Evolutionary conservation across 2,888 invertebrate species (phyloP).

Genomic region (Euzophera pinguis): DNA sequence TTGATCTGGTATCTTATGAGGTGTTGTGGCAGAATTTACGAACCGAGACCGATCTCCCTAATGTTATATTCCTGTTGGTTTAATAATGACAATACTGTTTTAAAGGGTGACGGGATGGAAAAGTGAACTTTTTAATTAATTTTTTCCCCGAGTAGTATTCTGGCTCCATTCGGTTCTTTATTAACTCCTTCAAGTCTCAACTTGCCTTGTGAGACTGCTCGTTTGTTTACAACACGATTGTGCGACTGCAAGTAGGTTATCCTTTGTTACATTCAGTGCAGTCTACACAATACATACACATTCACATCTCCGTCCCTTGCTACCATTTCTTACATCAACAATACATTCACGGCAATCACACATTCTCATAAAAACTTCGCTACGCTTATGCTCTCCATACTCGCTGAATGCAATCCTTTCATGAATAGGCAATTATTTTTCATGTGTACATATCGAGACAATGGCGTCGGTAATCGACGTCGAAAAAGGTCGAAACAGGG

Average conservation of each 20-base stretch:
- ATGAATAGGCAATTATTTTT: conserved; percentile 7
- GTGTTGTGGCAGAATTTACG: too few relatives aligned
- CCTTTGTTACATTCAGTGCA: conserved; percentile 7
- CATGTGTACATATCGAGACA: conserved; percentile 3
- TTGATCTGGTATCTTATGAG: too few relatives aligned
- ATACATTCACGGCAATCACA: conserved; percentile 6
- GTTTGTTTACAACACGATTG: conserved; percentile 6
- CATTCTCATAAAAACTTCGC: conserved; percentile 9
- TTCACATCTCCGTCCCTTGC: not conserved
- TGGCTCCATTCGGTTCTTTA: not conserved
- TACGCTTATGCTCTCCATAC: conserved; percentile 3
- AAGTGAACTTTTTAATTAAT: too few relatives aligned
- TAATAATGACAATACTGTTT: too few relatives aligned
- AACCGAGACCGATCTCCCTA: too few relatives aligned
- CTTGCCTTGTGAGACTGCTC: not conserved
- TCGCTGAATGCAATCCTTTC: conserved; percentile 4
- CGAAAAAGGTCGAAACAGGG: conserved; percentile 2
- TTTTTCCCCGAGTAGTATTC: not conserved
- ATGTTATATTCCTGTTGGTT: too few relatives aligned
- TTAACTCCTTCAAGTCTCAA: not conserved
- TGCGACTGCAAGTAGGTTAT: conserved; percentile 10
- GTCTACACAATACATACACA: conserved; percentile 5
- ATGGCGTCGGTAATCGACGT: conserved; percentile 1
- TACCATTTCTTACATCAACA: conserved; percentile 6
- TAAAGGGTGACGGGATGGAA: too few relatives aligned